A percentile compares a stretch with the other conserved stretches of the same genome.
These are phyloP conservation scores for Cheilosia vernalis DNA, from an alignment of 2,888 invertebrate species.

Conservation along the genomic window DNA sequence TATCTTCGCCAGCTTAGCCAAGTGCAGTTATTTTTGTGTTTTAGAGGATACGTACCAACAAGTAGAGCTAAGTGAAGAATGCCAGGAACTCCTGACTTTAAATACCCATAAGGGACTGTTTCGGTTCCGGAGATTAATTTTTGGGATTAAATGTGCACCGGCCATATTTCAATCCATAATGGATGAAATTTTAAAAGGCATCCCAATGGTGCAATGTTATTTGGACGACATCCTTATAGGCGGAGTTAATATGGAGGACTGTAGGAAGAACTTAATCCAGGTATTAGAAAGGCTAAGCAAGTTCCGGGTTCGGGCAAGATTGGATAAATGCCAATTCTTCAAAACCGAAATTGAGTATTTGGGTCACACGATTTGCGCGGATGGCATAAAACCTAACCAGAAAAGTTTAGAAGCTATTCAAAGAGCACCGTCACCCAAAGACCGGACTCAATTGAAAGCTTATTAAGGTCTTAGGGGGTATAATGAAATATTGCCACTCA, in stretches of 20 bases:
- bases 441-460: too few relatives aligned
- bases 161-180: constrained; percentile 1
- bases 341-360: constrained; percentile 5
- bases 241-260: too few relatives aligned
- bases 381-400: too few relatives aligned
- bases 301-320: too few relatives aligned
- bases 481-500: too few relatives aligned
- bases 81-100: constrained; percentile 14
- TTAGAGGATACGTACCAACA: constrained; percentile 1
- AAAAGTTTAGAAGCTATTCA: too few relatives aligned
- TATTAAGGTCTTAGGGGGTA: too few relatives aligned
- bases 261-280: too few relatives aligned
- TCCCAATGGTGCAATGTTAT: background rate
- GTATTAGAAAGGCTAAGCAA: too few relatives aligned
- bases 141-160: constrained; percentile 19
- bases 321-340: constrained; percentile 1
- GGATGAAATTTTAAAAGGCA: constrained; percentile 9
- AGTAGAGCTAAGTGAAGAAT: constrained; percentile 4
- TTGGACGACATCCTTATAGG: background rate
- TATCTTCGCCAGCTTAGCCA: background rate
- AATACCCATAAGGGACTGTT: constrained; percentile 31
- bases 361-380: background rate
- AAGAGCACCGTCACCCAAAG: too few relatives aligned
- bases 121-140: constrained; percentile 3
- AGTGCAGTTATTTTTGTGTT: background rate